Evolutionary conservation across 92 coral and sea anemone genomes (phyloP).

Genomic region (Epizoanthus stellaris): DNA sequence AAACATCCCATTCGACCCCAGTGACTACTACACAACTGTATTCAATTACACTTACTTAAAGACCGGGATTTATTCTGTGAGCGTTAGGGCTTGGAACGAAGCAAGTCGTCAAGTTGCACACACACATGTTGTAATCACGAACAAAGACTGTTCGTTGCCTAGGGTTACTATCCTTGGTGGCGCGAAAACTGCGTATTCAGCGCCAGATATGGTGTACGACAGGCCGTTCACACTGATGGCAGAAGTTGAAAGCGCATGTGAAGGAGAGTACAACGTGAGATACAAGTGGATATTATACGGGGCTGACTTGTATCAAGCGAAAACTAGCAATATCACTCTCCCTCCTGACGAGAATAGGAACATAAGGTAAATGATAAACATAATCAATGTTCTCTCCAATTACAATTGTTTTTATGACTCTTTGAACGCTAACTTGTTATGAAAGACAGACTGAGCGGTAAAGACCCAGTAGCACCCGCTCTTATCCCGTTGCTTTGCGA

Average conservation of each 20-base stretch:
- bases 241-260: constrained; percentile 50
- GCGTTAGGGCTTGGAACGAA: constrained; percentile 71
- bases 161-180: constrained; percentile 77
- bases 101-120: constrained; percentile 52
- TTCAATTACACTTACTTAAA: constrained; percentile 55
- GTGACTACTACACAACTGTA: constrained; percentile 58
- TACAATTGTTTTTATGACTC: no score
- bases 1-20: constrained; percentile 76
- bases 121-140: constrained; percentile 65
- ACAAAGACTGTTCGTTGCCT: constrained; percentile 63
- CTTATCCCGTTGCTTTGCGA: neutral
- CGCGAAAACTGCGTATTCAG: constrained; percentile 39
- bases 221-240: constrained; percentile 70
- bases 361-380: constrained; percentile 45
- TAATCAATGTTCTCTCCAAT: neutral
- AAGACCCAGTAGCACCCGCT: no score
- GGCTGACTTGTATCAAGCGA: constrained; percentile 59
- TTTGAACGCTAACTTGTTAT: no score
- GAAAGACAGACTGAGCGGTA: no score
- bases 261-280: constrained; percentile 30
- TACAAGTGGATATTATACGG: constrained; percentile 76
- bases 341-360: constrained; percentile 79
- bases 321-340: constrained; percentile 44
- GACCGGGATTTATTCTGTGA: constrained; percentile 58
- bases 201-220: constrained; percentile 63